Evolutionary conservation across 2,113 vertebrate genomes (phyloP).

Genomic region (Amphiprion ocellaris): DNA sequence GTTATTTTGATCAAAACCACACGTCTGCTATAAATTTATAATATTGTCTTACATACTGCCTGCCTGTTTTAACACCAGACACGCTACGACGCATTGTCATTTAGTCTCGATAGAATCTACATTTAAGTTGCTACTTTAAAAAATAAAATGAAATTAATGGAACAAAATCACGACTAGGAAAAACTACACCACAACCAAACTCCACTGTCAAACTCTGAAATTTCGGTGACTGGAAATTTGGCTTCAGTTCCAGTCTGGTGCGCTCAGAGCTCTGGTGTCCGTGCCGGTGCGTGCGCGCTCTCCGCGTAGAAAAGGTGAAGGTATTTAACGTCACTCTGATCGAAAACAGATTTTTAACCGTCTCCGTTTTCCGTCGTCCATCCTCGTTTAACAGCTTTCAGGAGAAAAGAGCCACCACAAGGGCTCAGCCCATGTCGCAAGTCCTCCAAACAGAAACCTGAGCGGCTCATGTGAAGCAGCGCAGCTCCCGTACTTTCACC

Average conservation of each 20-base stretch:
- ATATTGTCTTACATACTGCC: conserved; percentile 1
- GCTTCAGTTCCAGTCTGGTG: conserved; percentile 14
- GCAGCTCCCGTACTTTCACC: conserved; percentile 26
- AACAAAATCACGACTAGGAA: background rate
- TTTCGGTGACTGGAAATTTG: background rate
- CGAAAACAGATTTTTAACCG: conserved; percentile 21
- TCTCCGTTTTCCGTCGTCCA: conserved; percentile 65
- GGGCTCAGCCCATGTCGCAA: conserved; percentile 82
- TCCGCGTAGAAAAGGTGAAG: conserved; percentile 18
- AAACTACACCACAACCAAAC: background rate
- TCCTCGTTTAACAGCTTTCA: conserved; percentile 53
- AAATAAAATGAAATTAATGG: too few species aligned
- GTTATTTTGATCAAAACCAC: conserved; percentile 15
- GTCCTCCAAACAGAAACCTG: conserved; percentile 48
- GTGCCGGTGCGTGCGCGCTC: conserved; percentile 31
- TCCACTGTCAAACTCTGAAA: background rate
- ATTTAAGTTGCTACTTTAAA: background rate
- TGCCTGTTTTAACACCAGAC: conserved; percentile 4
- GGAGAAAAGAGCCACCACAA: conserved; percentile 47
- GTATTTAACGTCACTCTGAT: conserved; percentile 9
- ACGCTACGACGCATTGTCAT: conserved; percentile 12
- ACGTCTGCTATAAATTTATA: conserved; percentile 10
- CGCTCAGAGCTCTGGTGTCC: conserved; percentile 4
- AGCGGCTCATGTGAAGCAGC: conserved; percentile 50
- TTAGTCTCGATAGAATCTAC: background rate